These are phyloP conservation scores for Pempheris klunzingeri DNA, from an alignment of 2,797 vertebrate genomes.

Conservation along the genomic window DNA sequence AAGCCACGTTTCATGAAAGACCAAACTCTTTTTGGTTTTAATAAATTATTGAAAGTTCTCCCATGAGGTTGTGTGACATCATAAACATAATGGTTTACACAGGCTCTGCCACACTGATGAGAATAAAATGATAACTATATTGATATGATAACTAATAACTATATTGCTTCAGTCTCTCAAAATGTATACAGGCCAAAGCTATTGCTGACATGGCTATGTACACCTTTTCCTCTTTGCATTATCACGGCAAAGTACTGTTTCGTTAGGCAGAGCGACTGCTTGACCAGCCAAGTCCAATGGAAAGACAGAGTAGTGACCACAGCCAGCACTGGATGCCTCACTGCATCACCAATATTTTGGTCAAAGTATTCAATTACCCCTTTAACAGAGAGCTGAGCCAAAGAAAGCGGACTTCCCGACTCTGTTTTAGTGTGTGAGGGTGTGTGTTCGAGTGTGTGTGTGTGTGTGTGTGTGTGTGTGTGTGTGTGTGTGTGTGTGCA, in stretches of 20 bases:
- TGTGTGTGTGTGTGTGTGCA: constrained; percentile 11
- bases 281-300: constrained; percentile 62
- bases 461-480: neutral
- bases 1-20: too few relatives aligned
- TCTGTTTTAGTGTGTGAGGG: neutral
- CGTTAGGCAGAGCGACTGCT: constrained; percentile 53
- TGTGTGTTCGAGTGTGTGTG: constrained; percentile 10
- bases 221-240: constrained; percentile 27
- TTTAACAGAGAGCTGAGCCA: constrained; percentile 80
- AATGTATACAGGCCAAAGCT: neutral
- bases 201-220: neutral
- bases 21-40: too few relatives aligned
- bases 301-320: constrained; percentile 62
- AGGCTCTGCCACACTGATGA: neutral
- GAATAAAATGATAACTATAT: too few relatives aligned
- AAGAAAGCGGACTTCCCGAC: constrained; percentile 70
- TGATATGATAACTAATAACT: too few relatives aligned
- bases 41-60: too few relatives aligned
- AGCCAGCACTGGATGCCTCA: constrained; percentile 69
- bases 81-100: neutral
- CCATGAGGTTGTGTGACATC: too few relatives aligned
- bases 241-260: constrained; percentile 48
- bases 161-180: constrained; percentile 2
- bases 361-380: constrained; percentile 87
- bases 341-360: constrained; percentile 72